These are phyloP conservation scores for Rhea pennata DNA, from an alignment of 2,113 vertebrate species.

Conservation along the genomic window DNA sequence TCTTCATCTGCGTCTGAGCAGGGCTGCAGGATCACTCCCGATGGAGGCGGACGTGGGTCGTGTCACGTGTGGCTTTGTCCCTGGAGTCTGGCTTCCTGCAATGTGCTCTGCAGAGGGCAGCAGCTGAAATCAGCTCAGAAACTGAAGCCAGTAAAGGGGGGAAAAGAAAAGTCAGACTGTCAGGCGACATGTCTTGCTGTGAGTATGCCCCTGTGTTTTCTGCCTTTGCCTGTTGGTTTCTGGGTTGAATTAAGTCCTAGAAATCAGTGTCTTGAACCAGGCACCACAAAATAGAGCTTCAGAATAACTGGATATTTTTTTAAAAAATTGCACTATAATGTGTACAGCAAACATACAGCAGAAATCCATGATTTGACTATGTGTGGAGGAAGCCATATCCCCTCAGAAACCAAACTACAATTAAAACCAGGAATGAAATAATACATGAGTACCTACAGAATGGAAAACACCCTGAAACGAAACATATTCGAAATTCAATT, in stretches of 20 bases:
- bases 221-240: not conserved
- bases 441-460: not conserved
- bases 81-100: not conserved
- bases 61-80: constrained; percentile 23
- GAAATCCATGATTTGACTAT: not conserved
- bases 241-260: not conserved
- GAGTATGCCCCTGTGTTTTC: not conserved
- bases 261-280: not conserved
- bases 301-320: not conserved
- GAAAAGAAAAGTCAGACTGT: not conserved
- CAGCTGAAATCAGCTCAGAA: not conserved
- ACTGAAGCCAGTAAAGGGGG: not conserved
- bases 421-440: not conserved
- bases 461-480: not conserved
- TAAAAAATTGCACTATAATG: not conserved
- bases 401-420: not conserved
- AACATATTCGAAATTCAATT: not conserved
- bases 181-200: not conserved
- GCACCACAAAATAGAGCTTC: not conserved
- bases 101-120: not conserved
- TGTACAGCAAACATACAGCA: accelerated
- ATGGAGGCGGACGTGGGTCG: not conserved
- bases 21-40: constrained; percentile 9
- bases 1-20: not conserved
- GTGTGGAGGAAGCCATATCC: not conserved